Percentiles rank a stretch among this genome's conserved stretches.
Evolutionary conservation across 2,797 vertebrate species (phyloP).

Genomic region (Crocidura indochinensis): DNA sequence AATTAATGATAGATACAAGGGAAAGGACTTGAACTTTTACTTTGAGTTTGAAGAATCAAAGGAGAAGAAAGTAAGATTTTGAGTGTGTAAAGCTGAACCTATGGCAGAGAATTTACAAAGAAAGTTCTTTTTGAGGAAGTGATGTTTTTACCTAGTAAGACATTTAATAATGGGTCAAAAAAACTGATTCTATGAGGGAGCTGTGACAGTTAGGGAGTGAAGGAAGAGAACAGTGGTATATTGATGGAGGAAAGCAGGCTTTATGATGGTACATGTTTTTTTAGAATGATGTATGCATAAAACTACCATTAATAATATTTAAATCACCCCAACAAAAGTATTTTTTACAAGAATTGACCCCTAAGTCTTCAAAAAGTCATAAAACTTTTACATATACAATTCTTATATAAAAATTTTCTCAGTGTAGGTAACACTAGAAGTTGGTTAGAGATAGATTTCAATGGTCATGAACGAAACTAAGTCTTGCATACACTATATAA

Average conservation of each 20-base stretch:
- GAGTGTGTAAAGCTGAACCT: background rate
- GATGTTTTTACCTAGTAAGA: background rate
- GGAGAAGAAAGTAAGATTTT: background rate
- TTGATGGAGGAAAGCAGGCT: too few relatives aligned
- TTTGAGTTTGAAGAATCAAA: constrained; percentile 20
- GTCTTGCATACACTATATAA: background rate
- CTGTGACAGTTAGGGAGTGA: too few relatives aligned
- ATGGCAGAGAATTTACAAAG: background rate
- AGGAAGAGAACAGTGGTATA: too few relatives aligned
- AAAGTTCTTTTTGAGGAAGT: background rate
- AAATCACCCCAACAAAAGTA: too few relatives aligned
- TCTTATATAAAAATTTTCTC: background rate
- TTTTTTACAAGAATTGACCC: too few relatives aligned
- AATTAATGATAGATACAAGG: background rate
- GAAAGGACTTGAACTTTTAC: constrained; percentile 14
- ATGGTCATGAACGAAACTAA: background rate
- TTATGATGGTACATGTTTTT: too few relatives aligned
- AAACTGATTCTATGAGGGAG: too few relatives aligned
- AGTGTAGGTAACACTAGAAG: background rate
- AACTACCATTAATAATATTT: too few relatives aligned
- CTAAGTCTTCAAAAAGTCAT: too few relatives aligned
- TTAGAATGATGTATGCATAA: too few relatives aligned
- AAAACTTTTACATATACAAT: background rate
- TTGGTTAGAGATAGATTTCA: background rate
- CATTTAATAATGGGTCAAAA: background rate